Conservation (phyloP, 2,113 vertebrate genomes). For the Choloepus hoffmanni region DNA sequence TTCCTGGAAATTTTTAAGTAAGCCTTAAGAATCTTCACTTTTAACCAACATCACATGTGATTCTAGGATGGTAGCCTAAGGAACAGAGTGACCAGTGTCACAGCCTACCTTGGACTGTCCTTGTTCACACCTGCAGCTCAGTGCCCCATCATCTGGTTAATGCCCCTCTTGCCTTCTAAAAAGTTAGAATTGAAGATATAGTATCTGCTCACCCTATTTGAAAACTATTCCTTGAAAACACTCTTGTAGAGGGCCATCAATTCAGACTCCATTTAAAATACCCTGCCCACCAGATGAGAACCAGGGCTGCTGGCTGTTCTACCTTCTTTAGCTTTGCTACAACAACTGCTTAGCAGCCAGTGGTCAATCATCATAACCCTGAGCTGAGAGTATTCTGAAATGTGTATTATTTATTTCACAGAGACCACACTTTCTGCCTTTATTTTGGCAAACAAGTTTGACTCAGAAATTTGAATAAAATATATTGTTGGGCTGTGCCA, state of each 20-base stretch:
- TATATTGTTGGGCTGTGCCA: background rate
- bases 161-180: background rate
- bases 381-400: background rate
- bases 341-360: background rate
- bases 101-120: background rate
- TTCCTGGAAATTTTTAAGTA: background rate
- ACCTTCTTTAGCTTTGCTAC: background rate
- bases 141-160: too few relatives aligned
- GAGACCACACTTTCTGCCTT: background rate
- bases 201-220: background rate
- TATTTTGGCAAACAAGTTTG: background rate
- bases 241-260: background rate
- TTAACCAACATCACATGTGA: background rate
- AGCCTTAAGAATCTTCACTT: background rate
- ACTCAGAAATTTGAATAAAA: background rate
- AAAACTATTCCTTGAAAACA: background rate
- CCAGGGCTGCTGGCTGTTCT: too few relatives aligned
- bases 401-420: too few relatives aligned
- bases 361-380: background rate
- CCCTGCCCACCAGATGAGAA: background rate
- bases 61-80: background rate
- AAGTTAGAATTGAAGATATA: background rate
- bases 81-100: background rate
- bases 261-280: too few relatives aligned
- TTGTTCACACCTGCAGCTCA: background rate